phyloP scores from a whole-genome alignment of 2,888 invertebrate species.

The Incurvaria masculella region DNA sequence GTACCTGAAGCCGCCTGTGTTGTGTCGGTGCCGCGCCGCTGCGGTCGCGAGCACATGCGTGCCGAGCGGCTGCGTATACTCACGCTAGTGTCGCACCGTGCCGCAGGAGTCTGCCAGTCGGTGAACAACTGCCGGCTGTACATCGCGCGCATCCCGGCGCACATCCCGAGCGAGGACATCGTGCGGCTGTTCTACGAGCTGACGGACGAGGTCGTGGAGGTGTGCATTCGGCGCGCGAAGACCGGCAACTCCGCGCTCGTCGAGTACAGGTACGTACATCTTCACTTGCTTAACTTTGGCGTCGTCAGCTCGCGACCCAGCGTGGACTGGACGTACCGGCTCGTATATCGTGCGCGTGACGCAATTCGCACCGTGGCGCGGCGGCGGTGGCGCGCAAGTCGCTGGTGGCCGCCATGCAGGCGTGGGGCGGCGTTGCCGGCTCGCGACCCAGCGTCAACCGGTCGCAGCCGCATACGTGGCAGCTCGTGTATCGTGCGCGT shows the following conservation, averaged over 20 bases:
- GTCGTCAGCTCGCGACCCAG: no score
- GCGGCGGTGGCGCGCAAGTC: constrained; percentile 20
- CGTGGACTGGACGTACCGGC: no score
- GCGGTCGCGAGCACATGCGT: no score
- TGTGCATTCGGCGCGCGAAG: constrained; percentile 41
- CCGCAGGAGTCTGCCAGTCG: constrained; percentile 64
- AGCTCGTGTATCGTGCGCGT: no score
- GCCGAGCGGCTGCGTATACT: no score
- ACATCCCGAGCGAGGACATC: constrained; percentile 60
- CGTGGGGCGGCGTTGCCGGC: constrained; percentile 47
- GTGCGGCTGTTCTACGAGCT: constrained; percentile 51
- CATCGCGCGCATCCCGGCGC: constrained; percentile 57
- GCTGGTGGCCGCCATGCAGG: constrained; percentile 50
- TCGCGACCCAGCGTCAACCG: constrained; percentile 47
- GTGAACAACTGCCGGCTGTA: constrained; percentile 76
- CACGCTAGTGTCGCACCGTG: no score
- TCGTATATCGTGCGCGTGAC: no score
- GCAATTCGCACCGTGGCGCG: constrained; percentile 22
- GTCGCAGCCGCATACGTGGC: constrained; percentile 46
- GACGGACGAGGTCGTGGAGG: constrained; percentile 47
- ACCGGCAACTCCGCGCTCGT: constrained; percentile 64
- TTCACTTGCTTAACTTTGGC: no score
- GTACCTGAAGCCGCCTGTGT: no score
- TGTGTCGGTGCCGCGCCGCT: no score
- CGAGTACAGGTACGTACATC: constrained; percentile 55